These are phyloP conservation scores for Vulpes lagopus DNA, from an alignment of 2,113 vertebrate species.

Conservation along the genomic window DNA sequence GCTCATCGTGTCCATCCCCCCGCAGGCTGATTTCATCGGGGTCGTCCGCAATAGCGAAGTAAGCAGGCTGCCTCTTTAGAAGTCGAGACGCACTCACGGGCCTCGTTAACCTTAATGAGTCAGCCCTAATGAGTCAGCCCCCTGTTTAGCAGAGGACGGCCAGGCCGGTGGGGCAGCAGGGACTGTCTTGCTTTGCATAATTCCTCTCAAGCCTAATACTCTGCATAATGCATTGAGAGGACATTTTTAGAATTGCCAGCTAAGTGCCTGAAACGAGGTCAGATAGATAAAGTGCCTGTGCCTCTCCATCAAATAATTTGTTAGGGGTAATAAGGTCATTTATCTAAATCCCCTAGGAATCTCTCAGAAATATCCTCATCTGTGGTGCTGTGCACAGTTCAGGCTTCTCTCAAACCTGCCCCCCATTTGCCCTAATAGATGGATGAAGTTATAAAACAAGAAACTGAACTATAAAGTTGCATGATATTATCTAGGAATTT, in stretches of 20 bases:
- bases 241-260: conserved; percentile 44
- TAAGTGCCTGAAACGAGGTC: conserved; percentile 9
- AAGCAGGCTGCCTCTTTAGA: conserved; percentile 50
- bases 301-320: conserved; percentile 29
- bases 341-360: neutral
- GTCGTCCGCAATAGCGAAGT: conserved; percentile 95
- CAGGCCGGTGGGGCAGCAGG: neutral
- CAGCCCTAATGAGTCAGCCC: neutral
- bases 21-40: conserved; percentile 96
- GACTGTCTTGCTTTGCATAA: neutral
- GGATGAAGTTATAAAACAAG: conserved; percentile 9
- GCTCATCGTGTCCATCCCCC: conserved; percentile 92
- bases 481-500: neutral
- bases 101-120: conserved; percentile 44
- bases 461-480: neutral
- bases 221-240: conserved; percentile 15
- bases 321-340: neutral
- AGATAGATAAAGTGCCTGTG: conserved; percentile 24
- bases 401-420: neutral
- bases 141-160: neutral
- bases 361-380: neutral
- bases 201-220: conserved; percentile 43
- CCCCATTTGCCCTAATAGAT: neutral
- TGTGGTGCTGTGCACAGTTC: neutral
- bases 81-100: neutral